Conservation (phyloP, 1,140 invertebrate species). For the Drosophila obscura region DNA sequence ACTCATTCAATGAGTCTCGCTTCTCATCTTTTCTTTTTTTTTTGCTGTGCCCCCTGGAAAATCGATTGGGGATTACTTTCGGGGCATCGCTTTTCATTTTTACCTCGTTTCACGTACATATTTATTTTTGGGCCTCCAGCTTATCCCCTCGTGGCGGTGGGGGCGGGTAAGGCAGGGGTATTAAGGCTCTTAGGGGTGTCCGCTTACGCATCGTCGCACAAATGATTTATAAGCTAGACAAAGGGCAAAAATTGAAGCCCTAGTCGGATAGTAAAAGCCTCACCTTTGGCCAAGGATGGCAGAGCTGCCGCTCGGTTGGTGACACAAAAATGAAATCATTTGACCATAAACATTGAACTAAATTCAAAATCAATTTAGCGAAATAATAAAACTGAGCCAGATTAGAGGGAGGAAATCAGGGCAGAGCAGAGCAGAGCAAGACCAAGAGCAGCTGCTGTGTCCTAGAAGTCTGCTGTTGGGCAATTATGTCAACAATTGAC, state of each 20-base stretch:
- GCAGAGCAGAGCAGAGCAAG: neutral
- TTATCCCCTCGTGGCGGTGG: conserved; percentile 34
- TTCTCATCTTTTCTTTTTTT: conserved; percentile 53
- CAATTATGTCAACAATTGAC: conserved; percentile 68
- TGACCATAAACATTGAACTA: conserved; percentile 82
- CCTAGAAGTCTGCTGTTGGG: conserved; percentile 28
- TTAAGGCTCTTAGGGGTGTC: conserved; percentile 51
- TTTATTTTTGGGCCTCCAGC: conserved; percentile 69
- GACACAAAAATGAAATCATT: conserved; percentile 80
- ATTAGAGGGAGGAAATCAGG: conserved; percentile 12
- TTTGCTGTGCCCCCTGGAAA: conserved; percentile 43
- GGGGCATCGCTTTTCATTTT: conserved; percentile 75
- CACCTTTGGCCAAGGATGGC: neutral
- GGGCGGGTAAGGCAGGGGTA: neutral
- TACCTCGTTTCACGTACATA: conserved; percentile 64
- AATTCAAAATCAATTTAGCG: conserved; percentile 82
- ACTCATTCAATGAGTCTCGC: conserved; percentile 69
- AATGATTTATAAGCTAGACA: conserved; percentile 80
- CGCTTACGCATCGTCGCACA: conserved; percentile 73
- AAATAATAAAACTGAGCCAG: conserved; percentile 73
- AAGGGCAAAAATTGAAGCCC: conserved; percentile 67
- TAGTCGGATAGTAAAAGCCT: conserved; percentile 27
- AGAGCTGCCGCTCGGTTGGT: conserved; percentile 22
- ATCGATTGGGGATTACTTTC: conserved; percentile 80
- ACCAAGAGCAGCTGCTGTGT: neutral